Evolutionary conservation across 2,113 vertebrate species (phyloP), one percentile per base, ranked within the genome.

Genomic region (Oncorhynchus gorbuscha): DNA sequence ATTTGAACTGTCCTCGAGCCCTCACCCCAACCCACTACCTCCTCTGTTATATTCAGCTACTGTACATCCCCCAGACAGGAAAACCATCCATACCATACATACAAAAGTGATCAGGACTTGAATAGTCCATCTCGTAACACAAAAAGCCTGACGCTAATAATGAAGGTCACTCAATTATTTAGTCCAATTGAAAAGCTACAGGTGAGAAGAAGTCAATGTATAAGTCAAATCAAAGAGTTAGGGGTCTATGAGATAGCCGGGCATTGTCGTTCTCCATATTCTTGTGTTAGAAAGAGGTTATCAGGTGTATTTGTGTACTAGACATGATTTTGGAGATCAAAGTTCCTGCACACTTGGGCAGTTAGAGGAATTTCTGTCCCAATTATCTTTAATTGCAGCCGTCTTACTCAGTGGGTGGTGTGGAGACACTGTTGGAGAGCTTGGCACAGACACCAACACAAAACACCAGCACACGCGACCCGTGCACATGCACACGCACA

Each of bases 291-390:
- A 22, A 20, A 58, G 55, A 22, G 59, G 12, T 61, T 62, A 22
- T 8, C 59, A 62, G 59, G 59, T 62, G 59, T 62, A 9, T 22
- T 62, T 1, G 32, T 69, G 18, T 69, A 30, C 24, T 16, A 30
- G 14, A 39, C 28, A 18, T 35, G 7, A 4, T 69, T 32, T 35
- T 35, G 66, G 39, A 6, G 45, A 39, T 28, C 58, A 75, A 49
- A 18, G 18, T 68, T 24, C 45, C 39, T 51, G 26, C 30, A 39
- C 20, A 13, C 66, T 28, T 32, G 30, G 66, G n/a, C 59, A 62
- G 59, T 62, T 62, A 79, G 67, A 78, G 61, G 39, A 30, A 81
- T 78, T 71, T 65, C 7, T 72, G 30, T 66, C 74, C 70, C 14
- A 77, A 28, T 71, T 70, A 68, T 24, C 22, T 66, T 69, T 67